A percentile compares a stretch with the other conserved stretches of the same genome.
Conservation (phyloP, 2,113 vertebrate genomes). For the Antechinus flavipes region DNA sequence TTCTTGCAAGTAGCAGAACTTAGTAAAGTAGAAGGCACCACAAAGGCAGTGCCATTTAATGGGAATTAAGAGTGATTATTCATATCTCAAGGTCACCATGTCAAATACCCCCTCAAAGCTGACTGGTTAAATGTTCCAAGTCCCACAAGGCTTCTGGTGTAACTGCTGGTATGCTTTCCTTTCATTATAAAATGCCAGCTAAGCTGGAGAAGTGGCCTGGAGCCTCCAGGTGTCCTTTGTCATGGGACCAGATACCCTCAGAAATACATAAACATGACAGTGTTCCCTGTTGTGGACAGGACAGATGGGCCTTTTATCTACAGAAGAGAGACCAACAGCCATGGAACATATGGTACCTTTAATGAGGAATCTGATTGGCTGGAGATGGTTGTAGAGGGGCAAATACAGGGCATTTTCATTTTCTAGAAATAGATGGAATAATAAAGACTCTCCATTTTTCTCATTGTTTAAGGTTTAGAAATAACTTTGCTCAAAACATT, state of each 20-base stretch:
- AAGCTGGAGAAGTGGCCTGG: background rate
- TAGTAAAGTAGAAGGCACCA: background rate
- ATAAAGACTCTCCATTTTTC: background rate
- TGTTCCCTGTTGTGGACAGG: background rate
- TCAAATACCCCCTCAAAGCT: background rate
- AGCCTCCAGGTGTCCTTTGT: background rate
- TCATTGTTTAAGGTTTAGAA: background rate
- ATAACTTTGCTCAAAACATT: background rate
- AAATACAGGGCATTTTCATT: background rate
- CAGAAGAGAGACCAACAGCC: slow-evolving; percentile 1
- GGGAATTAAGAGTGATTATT: background rate
- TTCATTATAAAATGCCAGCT: slow-evolving; percentile 6
- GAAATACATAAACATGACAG: background rate
- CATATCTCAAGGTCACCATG: background rate
- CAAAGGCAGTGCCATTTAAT: background rate
- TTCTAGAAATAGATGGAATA: background rate
- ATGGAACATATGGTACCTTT: background rate
- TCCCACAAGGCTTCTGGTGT: background rate
- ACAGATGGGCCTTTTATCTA: slow-evolving; percentile 5
- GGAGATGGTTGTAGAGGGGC: background rate
- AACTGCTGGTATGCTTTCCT: background rate
- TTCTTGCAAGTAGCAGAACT: background rate
- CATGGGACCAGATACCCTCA: background rate
- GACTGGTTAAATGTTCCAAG: background rate
- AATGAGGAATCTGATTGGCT: background rate